Base-by-base conservation (phyloP, 2,888 invertebrate genomes). In the Charanyca ferruginea region DNA sequence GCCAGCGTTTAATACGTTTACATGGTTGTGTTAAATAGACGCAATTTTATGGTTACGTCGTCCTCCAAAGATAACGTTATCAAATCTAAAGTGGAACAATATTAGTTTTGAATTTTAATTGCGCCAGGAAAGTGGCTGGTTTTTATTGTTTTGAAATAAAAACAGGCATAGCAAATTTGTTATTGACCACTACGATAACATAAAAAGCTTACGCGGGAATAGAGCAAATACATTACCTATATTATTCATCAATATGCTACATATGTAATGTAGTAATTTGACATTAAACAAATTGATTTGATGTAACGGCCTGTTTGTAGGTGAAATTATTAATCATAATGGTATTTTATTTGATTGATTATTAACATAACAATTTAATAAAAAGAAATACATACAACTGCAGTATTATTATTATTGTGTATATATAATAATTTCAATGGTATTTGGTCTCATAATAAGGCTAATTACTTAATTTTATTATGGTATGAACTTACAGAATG, bases 1-100 rank as follows among this genome's bases (percentile, higher is more conserved):
- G 25, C 25, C 52, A 45, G 53, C n/a, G 64, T 79, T 58, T 71
- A 79, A 65, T 59, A 52, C 55, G 23, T 48, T 66, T 48, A 54
- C 44, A 63, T 61, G 52, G 45, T 25, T 47, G 23, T 47, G 44
- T 60, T 71, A 57, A 42, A 28, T 51, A 20, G 22, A 60, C 20
- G 42, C 51, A 65, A 38, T 57, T 58, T 20, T 68, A 22, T 38
- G 60, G 18, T 35, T 54, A 25, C 44, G 23, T 41, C 44, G 23
- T 41, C 22, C 23, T 20, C 6, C n/a, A 44, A 18, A 65, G 62
- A 68, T 62, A 73, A 54, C 16, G 58, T 62, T 63, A 67, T 62
- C 55, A 54, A 49, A 71, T 49, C 42, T 25, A 28, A 58, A 73
- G 51, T 45, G 22, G 32, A 54, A 44, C 11, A 48, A 38, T 51